Conservation (phyloP, 2,797 vertebrate genomes). For the Spea hammondii region DNA sequence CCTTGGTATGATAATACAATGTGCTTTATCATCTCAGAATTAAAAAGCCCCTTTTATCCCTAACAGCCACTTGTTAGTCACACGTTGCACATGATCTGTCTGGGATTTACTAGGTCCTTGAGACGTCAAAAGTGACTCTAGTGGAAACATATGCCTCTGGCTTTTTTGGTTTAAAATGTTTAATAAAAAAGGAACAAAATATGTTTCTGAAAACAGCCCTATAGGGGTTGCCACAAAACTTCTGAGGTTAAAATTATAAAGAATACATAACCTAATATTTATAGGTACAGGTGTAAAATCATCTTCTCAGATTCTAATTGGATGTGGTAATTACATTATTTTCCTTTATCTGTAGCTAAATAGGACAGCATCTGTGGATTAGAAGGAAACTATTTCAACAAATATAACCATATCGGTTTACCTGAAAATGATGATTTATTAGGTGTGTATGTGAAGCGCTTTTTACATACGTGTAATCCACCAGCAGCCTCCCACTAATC, state of each 20-base stretch:
- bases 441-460: too few relatives aligned
- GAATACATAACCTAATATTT: not conserved
- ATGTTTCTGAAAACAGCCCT: constrained; percentile 16
- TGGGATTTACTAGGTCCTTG: constrained; percentile 19
- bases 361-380: not conserved
- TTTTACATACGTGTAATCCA: too few relatives aligned
- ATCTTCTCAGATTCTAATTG: constrained; percentile 1
- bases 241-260: not conserved
- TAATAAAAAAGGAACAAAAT: constrained; percentile 27
- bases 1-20: constrained; percentile 34
- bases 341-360: not conserved
- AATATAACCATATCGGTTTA: too few relatives aligned
- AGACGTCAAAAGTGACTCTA: constrained; percentile 34
- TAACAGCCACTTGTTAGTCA: constrained; percentile 15
- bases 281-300: not conserved
- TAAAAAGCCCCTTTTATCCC: constrained; percentile 17
- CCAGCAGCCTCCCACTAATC: too few relatives aligned
- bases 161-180: constrained; percentile 25
- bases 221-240: not conserved
- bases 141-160: constrained; percentile 22
- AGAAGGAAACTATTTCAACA: too few relatives aligned
- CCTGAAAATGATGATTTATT: too few relatives aligned
- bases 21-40: constrained; percentile 41
- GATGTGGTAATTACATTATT: not conserved
- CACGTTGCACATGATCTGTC: constrained; percentile 16